A percentile compares a stretch with the other conserved stretches of the same genome.
Conservation (phyloP, 2,113 vertebrate genomes). For the Aplodontia rufa region DNA sequence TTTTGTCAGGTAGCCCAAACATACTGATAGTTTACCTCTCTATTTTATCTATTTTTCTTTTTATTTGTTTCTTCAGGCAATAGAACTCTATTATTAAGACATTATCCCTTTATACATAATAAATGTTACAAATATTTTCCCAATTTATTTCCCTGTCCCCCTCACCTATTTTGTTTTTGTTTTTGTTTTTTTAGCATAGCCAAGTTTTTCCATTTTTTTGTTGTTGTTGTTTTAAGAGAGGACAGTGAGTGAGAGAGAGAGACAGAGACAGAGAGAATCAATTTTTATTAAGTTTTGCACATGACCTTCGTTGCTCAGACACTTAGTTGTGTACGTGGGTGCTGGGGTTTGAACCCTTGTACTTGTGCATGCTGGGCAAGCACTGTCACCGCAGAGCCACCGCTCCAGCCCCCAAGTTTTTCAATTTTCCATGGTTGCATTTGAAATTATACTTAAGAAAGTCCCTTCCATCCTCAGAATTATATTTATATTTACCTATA, state of each 20-base stretch:
- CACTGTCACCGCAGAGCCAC: too few relatives aligned
- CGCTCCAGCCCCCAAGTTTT: too few relatives aligned
- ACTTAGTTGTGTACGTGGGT: too few relatives aligned
- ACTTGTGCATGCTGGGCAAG: too few relatives aligned
- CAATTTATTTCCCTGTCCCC: neutral
- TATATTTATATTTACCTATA: neutral
- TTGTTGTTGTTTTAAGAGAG: too few relatives aligned
- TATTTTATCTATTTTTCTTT: neutral
- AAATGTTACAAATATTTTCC: neutral
- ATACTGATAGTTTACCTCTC: neutral
- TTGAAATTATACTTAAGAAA: constrained; percentile 19
- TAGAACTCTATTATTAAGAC: neutral
- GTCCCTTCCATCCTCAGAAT: neutral
- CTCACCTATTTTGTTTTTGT: neutral
- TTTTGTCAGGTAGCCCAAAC: neutral
- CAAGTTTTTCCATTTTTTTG: constrained; percentile 27
- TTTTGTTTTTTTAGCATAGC: neutral
- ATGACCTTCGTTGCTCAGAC: too few relatives aligned
- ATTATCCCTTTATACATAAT: neutral
- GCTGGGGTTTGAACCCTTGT: too few relatives aligned
- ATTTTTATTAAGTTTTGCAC: too few relatives aligned
- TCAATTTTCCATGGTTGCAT: neutral
- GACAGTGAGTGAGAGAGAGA: too few relatives aligned
- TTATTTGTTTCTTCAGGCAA: neutral
- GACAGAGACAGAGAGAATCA: too few relatives aligned